These are phyloP conservation scores for Grammomys dolichurus DNA, from an alignment of 2,113 vertebrate genomes.

Conservation along the genomic window DNA sequence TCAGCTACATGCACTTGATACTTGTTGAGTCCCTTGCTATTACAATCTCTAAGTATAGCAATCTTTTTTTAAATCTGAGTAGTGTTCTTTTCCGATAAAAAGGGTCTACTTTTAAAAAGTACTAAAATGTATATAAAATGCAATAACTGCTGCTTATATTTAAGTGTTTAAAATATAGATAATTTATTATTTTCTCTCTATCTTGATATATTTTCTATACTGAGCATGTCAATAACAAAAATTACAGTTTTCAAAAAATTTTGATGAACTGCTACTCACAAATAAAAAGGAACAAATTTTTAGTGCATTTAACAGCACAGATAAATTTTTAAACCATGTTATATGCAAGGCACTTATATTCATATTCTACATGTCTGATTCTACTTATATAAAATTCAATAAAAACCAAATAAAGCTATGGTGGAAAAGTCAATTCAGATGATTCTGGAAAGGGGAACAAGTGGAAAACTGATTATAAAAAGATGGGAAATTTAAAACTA, in stretches of 20 bases:
- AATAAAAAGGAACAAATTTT: constrained; percentile 34
- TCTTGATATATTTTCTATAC: neutral
- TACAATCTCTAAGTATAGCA: neutral
- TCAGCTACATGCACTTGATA: neutral
- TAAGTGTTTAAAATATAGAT: neutral
- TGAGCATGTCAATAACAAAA: neutral
- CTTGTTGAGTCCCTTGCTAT: neutral
- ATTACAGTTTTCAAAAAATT: constrained; percentile 9
- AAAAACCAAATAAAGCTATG: neutral
- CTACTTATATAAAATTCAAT: neutral
- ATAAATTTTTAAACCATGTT: constrained; percentile 30
- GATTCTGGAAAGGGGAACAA: neutral
- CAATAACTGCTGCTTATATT: neutral
- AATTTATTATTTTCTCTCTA: constrained; percentile 16
- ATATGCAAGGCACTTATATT: neutral
- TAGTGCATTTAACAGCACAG: neutral
- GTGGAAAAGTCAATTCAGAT: constrained; percentile 18
- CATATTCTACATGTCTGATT: neutral
- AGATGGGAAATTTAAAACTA: neutral
- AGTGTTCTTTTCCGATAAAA: neutral
- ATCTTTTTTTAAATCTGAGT: neutral
- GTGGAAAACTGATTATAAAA: neutral
- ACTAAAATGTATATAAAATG: neutral
- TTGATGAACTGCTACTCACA: neutral
- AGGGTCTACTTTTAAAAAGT: neutral